These are phyloP conservation scores for Spisula subtruncata DNA, from an alignment of 2,888 invertebrate species.

Conservation along the genomic window DNA sequence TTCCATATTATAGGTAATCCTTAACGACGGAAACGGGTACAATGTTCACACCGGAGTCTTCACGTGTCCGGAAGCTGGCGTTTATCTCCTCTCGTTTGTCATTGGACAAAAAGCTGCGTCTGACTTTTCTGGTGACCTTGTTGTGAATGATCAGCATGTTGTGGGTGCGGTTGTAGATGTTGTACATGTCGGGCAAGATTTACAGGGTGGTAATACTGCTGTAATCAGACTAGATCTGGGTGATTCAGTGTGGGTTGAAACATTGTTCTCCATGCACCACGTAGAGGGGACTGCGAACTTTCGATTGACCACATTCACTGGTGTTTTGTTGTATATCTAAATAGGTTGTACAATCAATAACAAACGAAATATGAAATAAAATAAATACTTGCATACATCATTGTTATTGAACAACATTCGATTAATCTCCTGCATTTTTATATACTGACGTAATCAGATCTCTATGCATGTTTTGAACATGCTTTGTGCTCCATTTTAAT, in stretches of 20 bases:
- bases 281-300: conserved; percentile 9
- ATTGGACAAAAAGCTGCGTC: not conserved
- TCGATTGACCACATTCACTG: conserved; percentile 39
- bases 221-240: conserved; percentile 24
- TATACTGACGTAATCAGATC: too few species aligned
- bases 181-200: conserved; percentile 22
- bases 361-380: too few species aligned
- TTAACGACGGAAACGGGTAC: not conserved
- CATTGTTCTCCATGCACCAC: not conserved
- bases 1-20: conserved; percentile 32
- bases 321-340: conserved; percentile 33
- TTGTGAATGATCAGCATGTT: not conserved
- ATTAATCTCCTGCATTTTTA: too few species aligned
- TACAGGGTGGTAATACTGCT: conserved; percentile 45
- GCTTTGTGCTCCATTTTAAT: too few species aligned
- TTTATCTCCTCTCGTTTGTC: conserved; percentile 34
- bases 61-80: conserved; percentile 19
- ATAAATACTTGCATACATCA: too few species aligned
- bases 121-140: not conserved
- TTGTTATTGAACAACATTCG: too few species aligned
- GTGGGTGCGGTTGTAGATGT: conserved; percentile 28
- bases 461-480: too few species aligned
- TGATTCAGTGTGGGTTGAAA: conserved; percentile 38
- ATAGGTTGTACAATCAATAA: too few species aligned
- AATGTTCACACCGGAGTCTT: conserved; percentile 39